These are phyloP conservation scores for Pachyuromys duprasi DNA, from an alignment of 2,797 vertebrate genomes.

Conservation along the genomic window DNA sequence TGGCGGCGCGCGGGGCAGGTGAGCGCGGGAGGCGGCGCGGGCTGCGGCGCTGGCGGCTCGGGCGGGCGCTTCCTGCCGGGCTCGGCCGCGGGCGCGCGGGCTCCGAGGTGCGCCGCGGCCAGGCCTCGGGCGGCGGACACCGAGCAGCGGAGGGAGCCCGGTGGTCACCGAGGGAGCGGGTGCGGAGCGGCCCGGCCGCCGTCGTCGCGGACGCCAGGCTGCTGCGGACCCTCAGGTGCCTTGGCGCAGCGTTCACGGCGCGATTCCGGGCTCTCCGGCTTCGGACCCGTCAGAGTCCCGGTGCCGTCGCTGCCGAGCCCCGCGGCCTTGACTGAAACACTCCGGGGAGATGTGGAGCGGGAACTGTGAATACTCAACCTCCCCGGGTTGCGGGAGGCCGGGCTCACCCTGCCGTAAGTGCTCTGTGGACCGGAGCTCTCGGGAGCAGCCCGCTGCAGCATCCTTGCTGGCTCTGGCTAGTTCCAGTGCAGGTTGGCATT, in stretches of 20 bases:
- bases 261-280: background rate
- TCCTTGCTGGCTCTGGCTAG: background rate
- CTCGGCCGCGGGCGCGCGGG: conserved; percentile 10
- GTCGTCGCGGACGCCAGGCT: background rate
- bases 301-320: background rate
- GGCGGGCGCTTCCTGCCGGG: conserved; percentile 61
- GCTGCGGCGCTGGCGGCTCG: conserved; percentile 23
- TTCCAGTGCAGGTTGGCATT: background rate
- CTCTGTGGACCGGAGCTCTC: background rate
- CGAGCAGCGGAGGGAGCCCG: background rate
- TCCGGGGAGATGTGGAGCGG: background rate
- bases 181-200: conserved; percentile 24
- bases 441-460: background rate
- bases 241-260: conserved; percentile 5
- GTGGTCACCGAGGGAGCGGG: background rate
- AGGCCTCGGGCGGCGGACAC: conserved; percentile 17
- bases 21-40: conserved; percentile 68
- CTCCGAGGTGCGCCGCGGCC: conserved; percentile 36
- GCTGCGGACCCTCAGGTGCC: background rate
- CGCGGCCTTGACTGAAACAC: conserved; percentile 1
- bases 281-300: conserved; percentile 22
- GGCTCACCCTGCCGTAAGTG: background rate
- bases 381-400: background rate
- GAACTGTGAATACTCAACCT: background rate
- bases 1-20: conserved; percentile 73